These are phyloP conservation scores for Lepidonotus clava DNA, from an alignment of 2,888 invertebrate species.

Conservation along the genomic window DNA sequence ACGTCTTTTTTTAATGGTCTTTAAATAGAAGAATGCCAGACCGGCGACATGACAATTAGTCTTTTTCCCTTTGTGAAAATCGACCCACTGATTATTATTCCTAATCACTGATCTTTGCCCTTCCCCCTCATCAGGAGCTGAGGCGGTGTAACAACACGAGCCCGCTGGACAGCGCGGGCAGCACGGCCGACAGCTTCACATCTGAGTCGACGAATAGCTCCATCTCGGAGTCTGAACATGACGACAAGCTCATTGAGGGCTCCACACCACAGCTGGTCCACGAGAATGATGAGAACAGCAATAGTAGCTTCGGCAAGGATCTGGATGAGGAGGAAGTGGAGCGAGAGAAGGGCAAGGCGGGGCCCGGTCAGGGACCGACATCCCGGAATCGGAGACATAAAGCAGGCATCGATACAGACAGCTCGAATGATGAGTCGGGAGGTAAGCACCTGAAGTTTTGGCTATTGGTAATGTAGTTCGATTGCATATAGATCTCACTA, in stretches of 20 bases:
- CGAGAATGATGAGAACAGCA: constrained; percentile 38
- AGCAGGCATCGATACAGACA: background rate
- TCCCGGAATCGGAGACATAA: too few relatives aligned
- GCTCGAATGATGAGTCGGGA: constrained; percentile 2
- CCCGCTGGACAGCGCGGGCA: constrained; percentile 82
- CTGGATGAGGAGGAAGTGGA: background rate
- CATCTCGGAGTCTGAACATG: constrained; percentile 50
- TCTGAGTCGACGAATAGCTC: constrained; percentile 72
- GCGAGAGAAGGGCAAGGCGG: background rate
- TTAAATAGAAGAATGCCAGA: too few relatives aligned
- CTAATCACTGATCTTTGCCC: too few relatives aligned
- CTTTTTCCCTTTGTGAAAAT: too few relatives aligned
- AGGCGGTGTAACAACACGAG: constrained; percentile 78
- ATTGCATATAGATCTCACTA: too few relatives aligned
- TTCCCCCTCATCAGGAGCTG: too few relatives aligned
- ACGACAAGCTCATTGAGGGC: constrained; percentile 34
- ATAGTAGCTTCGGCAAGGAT: background rate
- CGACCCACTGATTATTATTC: too few relatives aligned
- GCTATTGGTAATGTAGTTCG: too few relatives aligned
- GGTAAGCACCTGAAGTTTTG: too few relatives aligned
- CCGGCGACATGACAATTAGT: too few relatives aligned
- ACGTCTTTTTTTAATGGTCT: too few relatives aligned
- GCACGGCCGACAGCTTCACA: constrained; percentile 79
- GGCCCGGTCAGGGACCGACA: background rate
- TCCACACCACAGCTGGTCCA: background rate